A percentile compares a stretch with the other conserved stretches of the same genome.
phyloP scores from a whole-genome alignment of 2,113 vertebrate genomes.

The Dromas ardeola region DNA sequence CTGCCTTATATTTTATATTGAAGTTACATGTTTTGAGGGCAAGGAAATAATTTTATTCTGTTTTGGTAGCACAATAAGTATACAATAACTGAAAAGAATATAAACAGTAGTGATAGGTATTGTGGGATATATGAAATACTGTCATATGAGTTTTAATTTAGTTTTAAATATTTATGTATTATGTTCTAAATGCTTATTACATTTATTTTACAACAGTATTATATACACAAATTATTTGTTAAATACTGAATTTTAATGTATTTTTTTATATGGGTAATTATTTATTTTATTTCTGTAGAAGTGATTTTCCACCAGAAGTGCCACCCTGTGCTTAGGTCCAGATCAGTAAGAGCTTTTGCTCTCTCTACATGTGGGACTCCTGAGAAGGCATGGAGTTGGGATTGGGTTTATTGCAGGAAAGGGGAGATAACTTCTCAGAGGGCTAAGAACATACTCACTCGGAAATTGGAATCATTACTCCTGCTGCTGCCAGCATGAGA shows the following conservation, averaged over 20 bases:
- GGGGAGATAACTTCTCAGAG: neutral
- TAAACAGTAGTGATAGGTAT: neutral
- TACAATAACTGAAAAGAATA: neutral
- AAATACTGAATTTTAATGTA: neutral
- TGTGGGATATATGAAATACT: neutral
- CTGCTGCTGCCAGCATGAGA: neutral
- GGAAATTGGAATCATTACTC: neutral
- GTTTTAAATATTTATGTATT: neutral
- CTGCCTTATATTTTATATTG: neutral
- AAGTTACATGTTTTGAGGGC: neutral
- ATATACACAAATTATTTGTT: neutral
- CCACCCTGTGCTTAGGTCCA: neutral
- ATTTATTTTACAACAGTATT: neutral
- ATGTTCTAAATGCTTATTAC: neutral
- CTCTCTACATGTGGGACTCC: neutral
- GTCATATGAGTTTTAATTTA: neutral
- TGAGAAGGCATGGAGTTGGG: neutral
- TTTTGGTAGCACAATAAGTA: neutral
- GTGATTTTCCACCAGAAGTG: neutral
- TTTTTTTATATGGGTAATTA: neutral
- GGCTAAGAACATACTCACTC: neutral
- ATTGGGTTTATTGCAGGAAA: neutral
- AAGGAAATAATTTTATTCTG: neutral
- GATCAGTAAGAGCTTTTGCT: neutral
- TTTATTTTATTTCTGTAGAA: neutral